Base-by-base conservation (phyloP, 1,140 invertebrate genomes). In the Ectropis grisescens region DNA sequence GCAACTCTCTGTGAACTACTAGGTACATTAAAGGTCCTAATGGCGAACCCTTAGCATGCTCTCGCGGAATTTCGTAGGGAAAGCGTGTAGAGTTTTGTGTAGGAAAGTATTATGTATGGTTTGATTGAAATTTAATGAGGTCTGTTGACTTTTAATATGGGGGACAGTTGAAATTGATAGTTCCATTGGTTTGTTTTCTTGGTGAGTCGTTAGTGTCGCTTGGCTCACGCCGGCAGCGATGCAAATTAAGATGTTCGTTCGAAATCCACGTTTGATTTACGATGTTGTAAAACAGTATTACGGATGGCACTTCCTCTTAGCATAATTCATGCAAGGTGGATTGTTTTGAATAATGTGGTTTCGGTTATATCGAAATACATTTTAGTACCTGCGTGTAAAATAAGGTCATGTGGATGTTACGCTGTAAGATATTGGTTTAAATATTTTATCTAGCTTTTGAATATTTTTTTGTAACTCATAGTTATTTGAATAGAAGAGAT, bases 161-260 rank as follows among this genome's bases (percentile, higher is more conserved):
- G 16, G 3, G 16, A 19, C 3, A 19, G 16, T 8, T 50, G 45
- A 68, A 72, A 79, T 79, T 71, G 59, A 76, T 79, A 71, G 69
- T 67, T 74, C 49, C 60, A 69, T 75, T 74, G 62, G 41, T 61
- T 72, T 72, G 68, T 75, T 68, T 79, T 72, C 52, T 56, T 71
- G 58, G 57, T 57, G 47, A 52, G 58, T 76, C 74, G 67, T 76
- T 74, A 71, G 68, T 68, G 66, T 72, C 66, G 54, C 47, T 53
- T 52, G 39, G 62, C 64, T 58, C 33, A 19, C 3, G 16, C n/a
- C 19, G 4, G 16, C 32, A 55, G 69, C 59, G 47, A 79, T 79
- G 71, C 69, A 74, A 79, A 79, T 76, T 71, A 72, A 76, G 62
- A 72, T 59, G 42, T 79, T 67, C 49, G 41, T 46, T 59, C 50